Base-by-base conservation (phyloP, 2,797 vertebrate genomes). In the Eptatretus atami region DNA sequence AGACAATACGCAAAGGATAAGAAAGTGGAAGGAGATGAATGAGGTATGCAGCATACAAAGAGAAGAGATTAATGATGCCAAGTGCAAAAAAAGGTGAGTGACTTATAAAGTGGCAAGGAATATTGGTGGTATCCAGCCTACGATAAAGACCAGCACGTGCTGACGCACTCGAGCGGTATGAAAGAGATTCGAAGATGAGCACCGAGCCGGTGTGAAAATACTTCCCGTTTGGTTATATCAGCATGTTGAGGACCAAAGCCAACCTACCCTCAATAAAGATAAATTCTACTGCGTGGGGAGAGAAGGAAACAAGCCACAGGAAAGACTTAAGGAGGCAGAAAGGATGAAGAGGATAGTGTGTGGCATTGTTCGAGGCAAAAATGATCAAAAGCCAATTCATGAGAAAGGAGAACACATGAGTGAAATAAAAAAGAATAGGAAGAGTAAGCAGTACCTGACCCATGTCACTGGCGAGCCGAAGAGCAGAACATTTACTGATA, bases 211-310 rank as follows among this genome's bases (percentile, higher is more conserved):
- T 95, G 77, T n/a, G n/a, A n/a, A 98, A 98, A 78, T 96, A 98
- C 73, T 98, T 98, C 64, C 86, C 0, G 92, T 94, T 3, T 96
- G 64, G 92, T 98, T 74, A 98, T 80, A 98, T 92, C 70, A 95
- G 72, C 92, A 98, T 52, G 92, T 95, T 71, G 74, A 1, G 92
- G 92, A 3, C 92, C 92, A 1, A 98, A 98, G 68, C 84, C 79
- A 9, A 96, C 90, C 69, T n/a, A 98, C 87, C 0, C 86, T 98
- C 90, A n/a, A 96, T 95, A 66, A 98, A 98, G 72, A 98, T 98
- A 98, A 98, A 31, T 82, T 93, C 88, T 88, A 71, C 2, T 60
- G 15, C 3, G 3, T 6, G 31, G 31, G 31, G 31, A 31, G 31
- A 31, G 31, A 31, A 31, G 31, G 31, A 31, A 31, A 31, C 31